phyloP scores from a whole-genome alignment of 2,797 vertebrate genomes.

The Mustela erminea region DNA sequence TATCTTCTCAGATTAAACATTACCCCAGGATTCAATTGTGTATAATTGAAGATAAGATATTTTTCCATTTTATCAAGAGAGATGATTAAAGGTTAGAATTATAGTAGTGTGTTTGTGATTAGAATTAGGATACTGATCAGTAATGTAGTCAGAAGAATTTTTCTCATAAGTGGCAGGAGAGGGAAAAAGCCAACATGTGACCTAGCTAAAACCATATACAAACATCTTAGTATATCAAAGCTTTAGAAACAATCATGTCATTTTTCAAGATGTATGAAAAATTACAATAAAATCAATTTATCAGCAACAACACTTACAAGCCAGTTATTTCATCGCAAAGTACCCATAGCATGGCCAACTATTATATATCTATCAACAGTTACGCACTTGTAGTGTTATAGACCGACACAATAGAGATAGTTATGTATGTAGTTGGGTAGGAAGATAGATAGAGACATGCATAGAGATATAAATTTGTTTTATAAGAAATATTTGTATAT shows the following conservation, averaged over 20 bases:
- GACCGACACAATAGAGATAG: neutral
- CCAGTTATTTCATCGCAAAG: neutral
- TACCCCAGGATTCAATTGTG: neutral
- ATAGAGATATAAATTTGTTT: neutral
- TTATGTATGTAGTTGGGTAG: neutral
- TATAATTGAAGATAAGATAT: neutral
- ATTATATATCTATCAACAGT: neutral
- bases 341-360: neutral
- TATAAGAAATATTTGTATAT: neutral
- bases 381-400: neutral
- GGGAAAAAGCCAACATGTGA: neutral
- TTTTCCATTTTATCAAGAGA: constrained; percentile 40
- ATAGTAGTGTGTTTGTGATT: neutral
- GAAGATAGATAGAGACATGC: neutral
- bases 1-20: neutral
- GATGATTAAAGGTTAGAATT: neutral
- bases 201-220: neutral
- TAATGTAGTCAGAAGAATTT: neutral
- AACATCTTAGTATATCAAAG: neutral
- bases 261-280: constrained; percentile 30
- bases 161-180: neutral
- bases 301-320: neutral
- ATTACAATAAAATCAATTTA: neutral
- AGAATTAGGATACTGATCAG: neutral
- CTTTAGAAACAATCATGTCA: neutral